These are phyloP conservation scores for Hypomesus transpacificus DNA, from an alignment of 2,113 vertebrate species.

Conservation along the genomic window DNA sequence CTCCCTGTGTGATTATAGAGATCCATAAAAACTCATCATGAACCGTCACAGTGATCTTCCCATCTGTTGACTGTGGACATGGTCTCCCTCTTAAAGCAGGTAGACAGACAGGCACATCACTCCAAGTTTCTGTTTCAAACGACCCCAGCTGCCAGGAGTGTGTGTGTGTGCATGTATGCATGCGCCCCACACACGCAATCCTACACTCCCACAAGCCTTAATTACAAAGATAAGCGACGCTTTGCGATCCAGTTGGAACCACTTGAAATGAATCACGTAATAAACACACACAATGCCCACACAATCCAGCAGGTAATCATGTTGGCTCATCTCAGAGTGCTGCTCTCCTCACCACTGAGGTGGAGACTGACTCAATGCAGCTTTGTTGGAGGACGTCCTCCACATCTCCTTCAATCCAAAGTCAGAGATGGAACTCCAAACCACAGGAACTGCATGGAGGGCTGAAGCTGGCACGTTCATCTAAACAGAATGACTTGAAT, in stretches of 20 bases:
- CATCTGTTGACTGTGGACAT: slow-evolving; percentile 31
- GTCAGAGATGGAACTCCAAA: neutral
- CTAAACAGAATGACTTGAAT: neutral
- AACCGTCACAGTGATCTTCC: slow-evolving; percentile 40
- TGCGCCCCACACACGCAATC: slow-evolving; percentile 1
- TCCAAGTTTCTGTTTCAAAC: neutral
- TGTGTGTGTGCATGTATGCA: neutral
- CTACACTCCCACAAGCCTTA: slow-evolving; percentile 25
- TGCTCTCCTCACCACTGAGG: neutral
- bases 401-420: neutral
- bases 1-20: slow-evolving; percentile 8
- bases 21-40: slow-evolving; percentile 34
- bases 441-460: neutral
- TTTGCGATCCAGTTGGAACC: slow-evolving; percentile 7
- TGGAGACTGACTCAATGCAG: neutral
- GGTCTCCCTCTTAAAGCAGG: slow-evolving; percentile 18
- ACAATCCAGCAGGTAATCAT: slow-evolving; percentile 22
- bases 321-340: slow-evolving; percentile 4
- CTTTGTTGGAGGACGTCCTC: slow-evolving; percentile 11
- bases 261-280: slow-evolving; percentile 21
- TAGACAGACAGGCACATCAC: slow-evolving; percentile 24
- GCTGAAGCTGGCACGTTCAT: slow-evolving; percentile 5
- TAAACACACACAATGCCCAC: slow-evolving; percentile 9
- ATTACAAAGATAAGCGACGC: slow-evolving; percentile 16
- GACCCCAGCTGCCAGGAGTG: neutral